These are phyloP conservation scores for Tipula confusa DNA, from an alignment of 2,888 invertebrate species.

Conservation along the genomic window DNA sequence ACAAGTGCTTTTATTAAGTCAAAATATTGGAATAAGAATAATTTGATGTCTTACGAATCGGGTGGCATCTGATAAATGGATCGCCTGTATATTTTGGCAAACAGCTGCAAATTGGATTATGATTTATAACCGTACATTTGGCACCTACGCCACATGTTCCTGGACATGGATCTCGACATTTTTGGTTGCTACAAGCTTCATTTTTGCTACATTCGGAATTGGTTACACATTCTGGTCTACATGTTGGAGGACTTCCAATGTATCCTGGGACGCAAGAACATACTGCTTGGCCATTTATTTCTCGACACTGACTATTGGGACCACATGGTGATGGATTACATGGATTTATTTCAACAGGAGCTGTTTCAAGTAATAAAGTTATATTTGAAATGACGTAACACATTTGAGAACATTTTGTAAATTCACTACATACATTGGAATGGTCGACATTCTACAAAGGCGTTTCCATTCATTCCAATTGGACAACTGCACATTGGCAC, in stretches of 20 bases:
- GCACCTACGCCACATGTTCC: conserved; percentile 69
- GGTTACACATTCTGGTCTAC: conserved; percentile 67
- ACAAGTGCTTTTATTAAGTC: conserved; percentile 41
- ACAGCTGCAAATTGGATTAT: conserved; percentile 70
- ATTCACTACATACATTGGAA: conserved; percentile 42
- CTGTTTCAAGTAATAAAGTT: background rate
- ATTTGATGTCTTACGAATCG: conserved; percentile 50
- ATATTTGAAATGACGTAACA: background rate
- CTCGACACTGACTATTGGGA: conserved; percentile 59
- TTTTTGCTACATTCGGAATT: conserved; percentile 69
- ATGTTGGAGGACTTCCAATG: conserved; percentile 62
- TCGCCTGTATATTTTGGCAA: conserved; percentile 60
- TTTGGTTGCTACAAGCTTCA: conserved; percentile 66
- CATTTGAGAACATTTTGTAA: background rate
- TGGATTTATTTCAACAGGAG: conserved; percentile 39
- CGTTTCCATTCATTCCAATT: conserved; percentile 61
- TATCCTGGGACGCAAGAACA: conserved; percentile 64
- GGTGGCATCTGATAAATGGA: conserved; percentile 60
- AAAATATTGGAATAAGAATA: conserved; percentile 31
- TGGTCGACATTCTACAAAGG: conserved; percentile 64
- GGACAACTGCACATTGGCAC: conserved; percentile 70
- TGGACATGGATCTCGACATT: conserved; percentile 68
- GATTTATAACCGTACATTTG: conserved; percentile 70
- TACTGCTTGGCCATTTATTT: conserved; percentile 60
- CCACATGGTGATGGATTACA: conserved; percentile 65